Conservation (phyloP, 2,888 invertebrate genomes). For the Pseudococcus longispinus region DNA sequence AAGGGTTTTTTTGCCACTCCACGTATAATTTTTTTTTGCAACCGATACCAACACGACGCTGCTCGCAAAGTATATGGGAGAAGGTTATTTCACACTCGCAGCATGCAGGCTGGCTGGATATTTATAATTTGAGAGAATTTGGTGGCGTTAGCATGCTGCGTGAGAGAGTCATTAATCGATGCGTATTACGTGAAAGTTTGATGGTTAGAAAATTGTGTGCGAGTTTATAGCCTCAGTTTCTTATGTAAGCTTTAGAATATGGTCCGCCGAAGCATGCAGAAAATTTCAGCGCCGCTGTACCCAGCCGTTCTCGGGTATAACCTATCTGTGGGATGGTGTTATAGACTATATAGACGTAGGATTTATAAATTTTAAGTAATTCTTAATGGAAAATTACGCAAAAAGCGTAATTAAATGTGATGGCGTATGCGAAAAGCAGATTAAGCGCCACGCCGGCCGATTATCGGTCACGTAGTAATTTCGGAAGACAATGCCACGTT, state of each 20-base stretch:
- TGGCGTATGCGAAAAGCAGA: slow-evolving; percentile 12
- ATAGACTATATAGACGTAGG: not conserved
- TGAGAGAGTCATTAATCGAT: slow-evolving; percentile 20
- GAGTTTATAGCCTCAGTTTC: not conserved
- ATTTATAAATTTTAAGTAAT: slow-evolving; percentile 11
- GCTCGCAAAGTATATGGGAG: not conserved
- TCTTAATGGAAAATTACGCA: slow-evolving; percentile 10
- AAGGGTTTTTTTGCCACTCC: not conserved
- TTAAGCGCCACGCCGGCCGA: slow-evolving; percentile 15
- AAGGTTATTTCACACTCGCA: slow-evolving; percentile 12
- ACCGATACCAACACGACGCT: not conserved
- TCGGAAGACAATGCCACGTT: not conserved
- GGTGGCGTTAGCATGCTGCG: slow-evolving; percentile 28
- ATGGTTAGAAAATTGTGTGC: not conserved
- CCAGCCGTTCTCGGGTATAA: not conserved
- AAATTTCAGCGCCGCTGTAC: not conserved
- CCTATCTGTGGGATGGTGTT: not conserved
- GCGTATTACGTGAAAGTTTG: slow-evolving; percentile 24
- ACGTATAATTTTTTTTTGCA: not conserved
- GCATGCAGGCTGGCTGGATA: not conserved
- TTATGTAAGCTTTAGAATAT: not conserved
- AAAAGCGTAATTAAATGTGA: slow-evolving; percentile 11
- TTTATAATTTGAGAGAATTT: slow-evolving; percentile 23
- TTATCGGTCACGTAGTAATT: slow-evolving; percentile 35
- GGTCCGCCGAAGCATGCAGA: not conserved